Evolutionary conservation across 2,888 invertebrate species (phyloP).

Genomic region (Empis stercorea): DNA sequence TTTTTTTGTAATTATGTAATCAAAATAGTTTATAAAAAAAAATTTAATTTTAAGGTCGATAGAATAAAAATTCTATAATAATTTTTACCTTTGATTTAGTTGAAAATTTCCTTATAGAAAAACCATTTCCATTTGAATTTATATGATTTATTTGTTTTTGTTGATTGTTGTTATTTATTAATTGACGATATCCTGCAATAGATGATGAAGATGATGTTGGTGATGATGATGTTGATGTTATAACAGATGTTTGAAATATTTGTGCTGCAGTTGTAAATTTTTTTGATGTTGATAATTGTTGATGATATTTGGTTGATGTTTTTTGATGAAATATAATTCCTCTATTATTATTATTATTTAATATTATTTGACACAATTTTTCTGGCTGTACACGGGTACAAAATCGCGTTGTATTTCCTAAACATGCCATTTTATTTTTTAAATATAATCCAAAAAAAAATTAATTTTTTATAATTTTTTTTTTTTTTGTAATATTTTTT

Average conservation of each 20-base stretch:
- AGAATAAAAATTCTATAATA: too few species aligned
- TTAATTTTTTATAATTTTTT: too few species aligned
- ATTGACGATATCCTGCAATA: too few species aligned
- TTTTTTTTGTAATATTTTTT: too few species aligned
- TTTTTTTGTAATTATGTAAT: too few species aligned
- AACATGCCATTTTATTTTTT: conserved; percentile 74
- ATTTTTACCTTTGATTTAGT: conserved; percentile 3
- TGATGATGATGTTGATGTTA: not conserved
- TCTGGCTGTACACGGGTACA: conserved; percentile 65
- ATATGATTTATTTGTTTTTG: too few species aligned
- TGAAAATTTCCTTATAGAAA: conserved; percentile 2
- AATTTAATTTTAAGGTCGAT: too few species aligned
- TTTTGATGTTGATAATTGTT: not conserved
- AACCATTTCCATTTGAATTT: too few species aligned
- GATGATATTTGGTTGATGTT: not conserved
- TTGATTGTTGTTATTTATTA: too few species aligned
- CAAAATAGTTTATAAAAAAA: too few species aligned
- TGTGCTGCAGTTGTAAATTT: not conserved
- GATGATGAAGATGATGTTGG: not conserved
- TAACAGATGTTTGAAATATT: not conserved
- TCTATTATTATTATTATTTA: conserved; percentile 36
- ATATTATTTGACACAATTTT: conserved; percentile 65
- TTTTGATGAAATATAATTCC: conserved; percentile 19
- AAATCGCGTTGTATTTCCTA: conserved; percentile 59
- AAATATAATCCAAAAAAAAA: conserved; percentile 22